Evolutionary conservation across 2,113 vertebrate genomes (phyloP).

Genomic region (Phalacrocorax carbo): DNA sequence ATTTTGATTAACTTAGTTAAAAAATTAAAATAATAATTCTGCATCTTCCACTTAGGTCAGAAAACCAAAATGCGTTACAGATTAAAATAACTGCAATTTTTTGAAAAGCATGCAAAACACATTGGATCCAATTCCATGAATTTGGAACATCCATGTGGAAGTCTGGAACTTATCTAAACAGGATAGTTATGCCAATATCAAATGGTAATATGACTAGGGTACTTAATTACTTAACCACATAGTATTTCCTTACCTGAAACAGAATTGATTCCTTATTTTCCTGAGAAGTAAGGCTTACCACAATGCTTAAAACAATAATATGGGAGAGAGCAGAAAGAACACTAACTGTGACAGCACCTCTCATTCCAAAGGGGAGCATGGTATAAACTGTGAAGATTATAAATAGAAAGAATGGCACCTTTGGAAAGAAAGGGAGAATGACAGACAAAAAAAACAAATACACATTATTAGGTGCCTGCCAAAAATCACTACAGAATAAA

Average conservation of each 20-base stretch:
- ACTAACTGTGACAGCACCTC: conserved; percentile 80
- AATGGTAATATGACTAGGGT: background rate
- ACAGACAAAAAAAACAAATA: background rate
- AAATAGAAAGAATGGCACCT: conserved; percentile 97
- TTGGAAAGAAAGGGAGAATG: background rate
- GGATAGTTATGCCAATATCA: background rate
- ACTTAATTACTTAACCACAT: background rate
- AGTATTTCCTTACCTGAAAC: conserved; percentile 76
- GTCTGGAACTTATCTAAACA: background rate
- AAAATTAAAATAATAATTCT: background rate
- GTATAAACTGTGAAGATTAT: conserved; percentile 92
- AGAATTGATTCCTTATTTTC: background rate
- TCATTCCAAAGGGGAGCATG: conserved; percentile 89
- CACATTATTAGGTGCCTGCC: background rate
- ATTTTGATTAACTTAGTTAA: background rate
- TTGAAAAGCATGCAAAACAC: background rate
- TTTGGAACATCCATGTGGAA: background rate
- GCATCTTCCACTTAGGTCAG: background rate
- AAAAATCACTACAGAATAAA: background rate
- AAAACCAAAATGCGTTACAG: background rate
- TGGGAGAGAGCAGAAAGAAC: conserved; percentile 84
- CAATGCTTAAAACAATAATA: conserved; percentile 77
- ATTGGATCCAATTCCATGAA: background rate
- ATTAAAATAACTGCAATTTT: background rate
- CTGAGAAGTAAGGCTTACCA: background rate